Percentiles rank a stretch among this genome's conserved stretches.
Conservation (phyloP, 1,140 invertebrate genomes). For the Diuraphis noxia region DNA sequence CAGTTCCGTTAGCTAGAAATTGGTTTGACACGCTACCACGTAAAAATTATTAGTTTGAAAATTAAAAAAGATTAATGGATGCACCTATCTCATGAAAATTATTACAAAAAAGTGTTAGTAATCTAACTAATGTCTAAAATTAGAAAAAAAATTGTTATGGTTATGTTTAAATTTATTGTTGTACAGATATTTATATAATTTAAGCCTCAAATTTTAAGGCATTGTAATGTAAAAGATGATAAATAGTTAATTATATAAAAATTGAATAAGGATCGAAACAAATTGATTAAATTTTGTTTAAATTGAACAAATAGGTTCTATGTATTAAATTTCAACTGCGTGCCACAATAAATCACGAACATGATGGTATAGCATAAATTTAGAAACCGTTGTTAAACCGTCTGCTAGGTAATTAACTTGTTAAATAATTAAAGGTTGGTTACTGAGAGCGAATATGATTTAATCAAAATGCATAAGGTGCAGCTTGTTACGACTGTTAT, state of each 20-base stretch:
- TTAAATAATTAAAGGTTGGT: conserved; percentile 26
- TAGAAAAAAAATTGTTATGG: neutral
- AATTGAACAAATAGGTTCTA: neutral
- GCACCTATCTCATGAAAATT: neutral
- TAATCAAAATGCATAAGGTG: conserved; percentile 5
- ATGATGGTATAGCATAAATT: neutral
- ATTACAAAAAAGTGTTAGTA: neutral
- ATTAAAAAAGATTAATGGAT: neutral
- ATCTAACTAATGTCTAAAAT: neutral
- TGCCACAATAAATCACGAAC: neutral
- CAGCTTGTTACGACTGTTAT: neutral
- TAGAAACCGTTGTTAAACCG: neutral
- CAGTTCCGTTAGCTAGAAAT: too few species aligned
- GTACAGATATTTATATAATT: neutral
- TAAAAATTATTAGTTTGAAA: too few species aligned
- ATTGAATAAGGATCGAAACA: neutral
- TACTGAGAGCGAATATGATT: conserved; percentile 22
- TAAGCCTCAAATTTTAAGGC: neutral
- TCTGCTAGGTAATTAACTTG: conserved; percentile 1
- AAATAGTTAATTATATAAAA: too few species aligned
- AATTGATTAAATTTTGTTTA: neutral
- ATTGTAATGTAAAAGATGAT: neutral
- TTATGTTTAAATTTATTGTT: neutral
- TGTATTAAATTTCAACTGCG: neutral
- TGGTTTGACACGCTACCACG: too few species aligned